Conservation (phyloP, 2,113 vertebrate genomes). For the Talpa occidentalis region DNA sequence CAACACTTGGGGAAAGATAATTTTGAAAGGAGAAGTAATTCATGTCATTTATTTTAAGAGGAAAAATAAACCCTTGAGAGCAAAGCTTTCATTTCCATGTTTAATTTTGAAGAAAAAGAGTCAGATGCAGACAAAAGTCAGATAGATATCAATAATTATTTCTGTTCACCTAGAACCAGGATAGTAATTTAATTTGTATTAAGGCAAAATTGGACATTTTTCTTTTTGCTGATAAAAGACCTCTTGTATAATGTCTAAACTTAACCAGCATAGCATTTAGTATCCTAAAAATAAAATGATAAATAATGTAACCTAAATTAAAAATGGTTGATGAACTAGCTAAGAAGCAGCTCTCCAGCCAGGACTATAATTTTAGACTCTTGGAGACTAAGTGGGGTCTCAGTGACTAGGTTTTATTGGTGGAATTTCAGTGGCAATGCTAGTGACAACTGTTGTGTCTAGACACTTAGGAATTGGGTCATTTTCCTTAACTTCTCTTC, state of each 20-base stretch:
- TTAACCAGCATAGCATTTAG: background rate
- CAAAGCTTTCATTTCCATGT: conserved; percentile 67
- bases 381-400: background rate
- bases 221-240: conserved; percentile 49
- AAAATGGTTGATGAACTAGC: background rate
- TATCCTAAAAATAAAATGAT: background rate
- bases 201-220: conserved; percentile 46
- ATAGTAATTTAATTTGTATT: conserved; percentile 64
- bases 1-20: conserved; percentile 66
- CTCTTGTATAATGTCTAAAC: background rate
- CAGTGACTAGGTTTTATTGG: background rate
- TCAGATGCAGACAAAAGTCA: conserved; percentile 63
- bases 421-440: background rate
- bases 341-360: background rate
- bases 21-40: conserved; percentile 70
- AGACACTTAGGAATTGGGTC: background rate
- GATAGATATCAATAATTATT: conserved; percentile 70
- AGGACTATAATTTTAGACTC: background rate
- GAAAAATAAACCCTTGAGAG: conserved; percentile 73
- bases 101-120: conserved; percentile 67
- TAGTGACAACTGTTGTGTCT: background rate
- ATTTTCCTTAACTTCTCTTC: background rate
- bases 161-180: conserved; percentile 57
- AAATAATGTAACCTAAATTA: conserved; percentile 15
- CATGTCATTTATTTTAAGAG: conserved; percentile 72